Percentiles rank a stretch among this genome's conserved stretches.
Conservation (phyloP, 2,113 vertebrate species). For the Helogale parvula region DNA sequence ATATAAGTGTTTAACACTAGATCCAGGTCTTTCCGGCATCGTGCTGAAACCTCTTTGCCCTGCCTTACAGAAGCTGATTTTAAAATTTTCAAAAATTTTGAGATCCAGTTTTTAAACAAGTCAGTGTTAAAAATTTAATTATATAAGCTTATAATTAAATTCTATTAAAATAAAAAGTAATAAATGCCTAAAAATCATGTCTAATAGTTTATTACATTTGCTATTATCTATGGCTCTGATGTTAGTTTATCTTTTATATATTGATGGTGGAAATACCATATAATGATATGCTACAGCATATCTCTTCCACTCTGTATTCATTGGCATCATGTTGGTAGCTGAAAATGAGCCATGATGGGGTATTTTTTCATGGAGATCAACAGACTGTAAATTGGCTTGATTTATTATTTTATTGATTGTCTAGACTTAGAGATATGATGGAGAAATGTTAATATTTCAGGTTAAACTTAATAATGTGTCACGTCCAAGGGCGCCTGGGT, state of each 20-base stretch:
- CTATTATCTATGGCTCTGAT: background rate
- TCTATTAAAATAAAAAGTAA: background rate
- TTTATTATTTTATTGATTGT: background rate
- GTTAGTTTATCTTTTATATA: background rate
- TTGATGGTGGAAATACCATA: background rate
- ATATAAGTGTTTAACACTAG: background rate
- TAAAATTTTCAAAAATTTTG: background rate
- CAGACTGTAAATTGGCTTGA: background rate
- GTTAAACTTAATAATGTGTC: background rate
- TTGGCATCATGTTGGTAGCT: background rate
- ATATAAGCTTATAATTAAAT: background rate
- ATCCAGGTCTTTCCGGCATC: background rate
- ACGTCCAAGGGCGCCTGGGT: background rate
- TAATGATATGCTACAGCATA: background rate
- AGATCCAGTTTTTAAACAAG: background rate
- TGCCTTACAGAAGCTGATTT: background rate
- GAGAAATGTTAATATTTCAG: background rate
- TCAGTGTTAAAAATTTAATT: background rate
- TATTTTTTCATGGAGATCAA: background rate
- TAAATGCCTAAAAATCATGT: background rate
- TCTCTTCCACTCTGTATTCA: background rate
- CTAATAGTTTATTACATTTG: background rate
- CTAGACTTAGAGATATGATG: background rate
- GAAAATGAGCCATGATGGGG: background rate
- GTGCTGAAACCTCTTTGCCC: fast-evolving